A percentile compares a stretch with the other conserved stretches of the same genome.
Conservation (phyloP, 2,888 invertebrate genomes). For the Leptinotarsa peninsularis region DNA sequence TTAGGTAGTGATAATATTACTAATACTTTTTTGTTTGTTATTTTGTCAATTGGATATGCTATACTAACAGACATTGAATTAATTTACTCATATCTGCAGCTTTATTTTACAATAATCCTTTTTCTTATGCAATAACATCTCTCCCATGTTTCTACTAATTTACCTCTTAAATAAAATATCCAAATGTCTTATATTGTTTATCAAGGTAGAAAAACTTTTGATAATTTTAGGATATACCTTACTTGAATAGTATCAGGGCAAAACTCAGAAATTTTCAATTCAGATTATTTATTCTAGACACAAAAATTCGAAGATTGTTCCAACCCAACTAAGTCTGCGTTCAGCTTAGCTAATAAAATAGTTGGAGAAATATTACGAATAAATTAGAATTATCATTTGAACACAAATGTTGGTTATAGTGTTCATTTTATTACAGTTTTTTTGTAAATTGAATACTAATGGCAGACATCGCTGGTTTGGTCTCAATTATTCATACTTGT, state of each 20-base stretch:
- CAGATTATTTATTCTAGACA: neutral
- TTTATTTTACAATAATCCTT: neutral
- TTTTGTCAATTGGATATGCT: constrained; percentile 16
- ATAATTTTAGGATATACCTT: too few relatives aligned
- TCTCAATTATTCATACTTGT: too few relatives aligned
- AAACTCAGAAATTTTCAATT: neutral
- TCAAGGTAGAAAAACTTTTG: too few relatives aligned
- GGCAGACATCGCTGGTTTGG: too few relatives aligned
- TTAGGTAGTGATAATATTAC: constrained; percentile 36
- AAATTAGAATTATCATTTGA: too few relatives aligned
- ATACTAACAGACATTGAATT: constrained; percentile 20
- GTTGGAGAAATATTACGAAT: too few relatives aligned
- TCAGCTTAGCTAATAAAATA: too few relatives aligned
- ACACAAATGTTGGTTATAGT: too few relatives aligned
- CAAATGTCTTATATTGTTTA: constrained; percentile 13
- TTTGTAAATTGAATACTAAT: too few relatives aligned
- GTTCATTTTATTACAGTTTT: too few relatives aligned
- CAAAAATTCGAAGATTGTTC: too few relatives aligned
- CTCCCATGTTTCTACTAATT: constrained; percentile 18
- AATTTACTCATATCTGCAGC: constrained; percentile 18
- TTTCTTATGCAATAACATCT: constrained; percentile 3
- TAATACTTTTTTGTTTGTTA: constrained; percentile 26
- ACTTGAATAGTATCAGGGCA: neutral
- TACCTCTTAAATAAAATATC: constrained; percentile 3
- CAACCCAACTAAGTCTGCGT: too few relatives aligned